These are phyloP conservation scores for Bufo gargarizans DNA, from an alignment of 2,113 vertebrate species.

Conservation along the genomic window DNA sequence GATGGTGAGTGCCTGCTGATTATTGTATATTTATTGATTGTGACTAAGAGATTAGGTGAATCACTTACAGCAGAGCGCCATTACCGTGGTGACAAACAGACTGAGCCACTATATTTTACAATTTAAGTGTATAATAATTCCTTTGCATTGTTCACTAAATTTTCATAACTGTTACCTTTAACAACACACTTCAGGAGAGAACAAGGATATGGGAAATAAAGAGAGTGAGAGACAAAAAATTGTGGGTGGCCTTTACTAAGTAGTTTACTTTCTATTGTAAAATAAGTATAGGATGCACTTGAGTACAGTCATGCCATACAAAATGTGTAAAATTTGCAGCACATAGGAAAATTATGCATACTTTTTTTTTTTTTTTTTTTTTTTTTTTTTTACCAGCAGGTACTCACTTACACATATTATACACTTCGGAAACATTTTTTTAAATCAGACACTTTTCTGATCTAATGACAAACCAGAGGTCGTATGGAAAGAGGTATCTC, in stretches of 20 bases:
- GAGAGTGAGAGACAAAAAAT: background rate
- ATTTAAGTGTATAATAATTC: too few relatives aligned
- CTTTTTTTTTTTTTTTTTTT: background rate
- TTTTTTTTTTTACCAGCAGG: conserved; percentile 10
- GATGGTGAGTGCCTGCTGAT: too few relatives aligned
- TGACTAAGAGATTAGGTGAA: too few relatives aligned
- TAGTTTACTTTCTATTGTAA: background rate
- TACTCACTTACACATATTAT: background rate
- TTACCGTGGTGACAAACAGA: too few relatives aligned
- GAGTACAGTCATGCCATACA: background rate
- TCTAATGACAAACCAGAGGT: background rate
- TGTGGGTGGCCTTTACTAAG: background rate
- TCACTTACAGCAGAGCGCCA: too few relatives aligned
- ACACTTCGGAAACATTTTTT: background rate
- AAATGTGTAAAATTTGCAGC: conserved; percentile 19
- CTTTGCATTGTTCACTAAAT: too few relatives aligned
- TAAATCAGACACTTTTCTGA: background rate
- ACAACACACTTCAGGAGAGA: background rate
- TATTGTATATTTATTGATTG: too few relatives aligned
- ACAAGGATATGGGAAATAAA: background rate
- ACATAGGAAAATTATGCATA: conserved; percentile 11
- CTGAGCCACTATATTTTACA: too few relatives aligned
- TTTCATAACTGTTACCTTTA: background rate
- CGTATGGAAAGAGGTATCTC: too few relatives aligned
- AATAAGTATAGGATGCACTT: background rate